Conservation (phyloP, 2,888 invertebrate genomes). For the Dromius quadrimaculatus region DNA sequence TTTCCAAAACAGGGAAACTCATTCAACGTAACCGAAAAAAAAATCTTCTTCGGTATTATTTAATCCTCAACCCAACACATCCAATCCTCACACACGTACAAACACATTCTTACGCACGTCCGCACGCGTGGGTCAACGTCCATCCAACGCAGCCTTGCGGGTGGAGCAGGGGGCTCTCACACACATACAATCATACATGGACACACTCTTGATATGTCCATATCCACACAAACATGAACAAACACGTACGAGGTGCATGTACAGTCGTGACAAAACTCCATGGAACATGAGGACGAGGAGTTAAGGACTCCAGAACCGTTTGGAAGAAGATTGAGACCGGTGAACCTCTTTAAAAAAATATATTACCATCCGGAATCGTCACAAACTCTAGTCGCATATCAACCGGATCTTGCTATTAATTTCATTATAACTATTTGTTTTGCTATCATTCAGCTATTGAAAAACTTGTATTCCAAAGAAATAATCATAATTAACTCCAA, state of each 20-base stretch:
- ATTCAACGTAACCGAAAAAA: too few species aligned
- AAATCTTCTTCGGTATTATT: background rate
- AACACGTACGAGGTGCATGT: background rate
- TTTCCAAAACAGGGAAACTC: background rate
- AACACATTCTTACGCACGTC: conserved; percentile 35
- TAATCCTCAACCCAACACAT: background rate
- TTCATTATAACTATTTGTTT: too few species aligned
- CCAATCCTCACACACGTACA: conserved; percentile 9
- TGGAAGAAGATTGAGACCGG: too few species aligned
- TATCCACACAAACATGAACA: background rate
- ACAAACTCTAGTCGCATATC: too few species aligned
- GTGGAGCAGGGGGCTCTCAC: conserved; percentile 12
- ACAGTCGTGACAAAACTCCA: conserved; percentile 25
- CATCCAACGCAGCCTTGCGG: conserved; percentile 18
- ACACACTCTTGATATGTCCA: conserved; percentile 22
- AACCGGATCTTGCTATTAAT: too few species aligned
- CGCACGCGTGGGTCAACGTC: conserved; percentile 31
- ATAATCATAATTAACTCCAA: too few species aligned
- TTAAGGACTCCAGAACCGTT: too few species aligned
- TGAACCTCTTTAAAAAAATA: too few species aligned
- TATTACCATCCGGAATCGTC: too few species aligned
- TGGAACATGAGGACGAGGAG: conserved; percentile 3
- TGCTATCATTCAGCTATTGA: too few species aligned
- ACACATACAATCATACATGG: background rate
- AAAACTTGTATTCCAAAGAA: too few species aligned